A percentile compares a stretch with the other conserved stretches of the same genome.
These are phyloP conservation scores for Bombus sylvicola DNA, from an alignment of 1,140 invertebrate genomes.

Conservation along the genomic window DNA sequence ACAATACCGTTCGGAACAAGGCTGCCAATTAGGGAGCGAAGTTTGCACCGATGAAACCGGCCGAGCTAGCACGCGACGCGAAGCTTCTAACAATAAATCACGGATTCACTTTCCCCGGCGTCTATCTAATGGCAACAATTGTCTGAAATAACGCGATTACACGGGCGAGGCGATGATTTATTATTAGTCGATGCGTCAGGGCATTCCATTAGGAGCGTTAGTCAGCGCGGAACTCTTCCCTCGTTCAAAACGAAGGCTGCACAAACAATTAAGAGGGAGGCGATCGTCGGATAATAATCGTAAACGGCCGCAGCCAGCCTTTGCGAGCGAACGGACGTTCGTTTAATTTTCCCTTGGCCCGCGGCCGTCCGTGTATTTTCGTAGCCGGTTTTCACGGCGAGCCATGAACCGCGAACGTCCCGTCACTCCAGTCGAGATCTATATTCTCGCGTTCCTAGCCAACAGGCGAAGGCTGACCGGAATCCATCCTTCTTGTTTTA, in stretches of 20 bases:
- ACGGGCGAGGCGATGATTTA: slow-evolving; percentile 56
- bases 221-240: slow-evolving; percentile 23
- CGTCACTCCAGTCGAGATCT: background rate
- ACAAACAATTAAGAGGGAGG: slow-evolving; percentile 46
- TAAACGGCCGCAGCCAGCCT: slow-evolving; percentile 13
- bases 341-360: slow-evolving; percentile 42
- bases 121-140: slow-evolving; percentile 36
- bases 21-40: slow-evolving; percentile 19
- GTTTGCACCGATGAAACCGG: slow-evolving; percentile 8
- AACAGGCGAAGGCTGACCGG: background rate
- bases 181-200: slow-evolving; percentile 58
- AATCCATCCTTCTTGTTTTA: background rate
- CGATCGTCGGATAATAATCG: slow-evolving; percentile 52
- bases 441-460: background rate
- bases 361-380: slow-evolving; percentile 51
- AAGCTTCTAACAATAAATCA: slow-evolving; percentile 40
- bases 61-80: slow-evolving; percentile 6
- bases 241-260: slow-evolving; percentile 19
- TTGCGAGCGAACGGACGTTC: slow-evolving; percentile 8
- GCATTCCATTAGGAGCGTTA: slow-evolving; percentile 52
- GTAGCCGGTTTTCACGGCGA: slow-evolving; percentile 24
- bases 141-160: slow-evolving; percentile 49
- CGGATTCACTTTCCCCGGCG: slow-evolving; percentile 28
- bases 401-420: background rate
- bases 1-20: background rate